Evolutionary conservation across 2,113 vertebrate genomes (phyloP).

Genomic region (Salvelinus alpinus): DNA sequence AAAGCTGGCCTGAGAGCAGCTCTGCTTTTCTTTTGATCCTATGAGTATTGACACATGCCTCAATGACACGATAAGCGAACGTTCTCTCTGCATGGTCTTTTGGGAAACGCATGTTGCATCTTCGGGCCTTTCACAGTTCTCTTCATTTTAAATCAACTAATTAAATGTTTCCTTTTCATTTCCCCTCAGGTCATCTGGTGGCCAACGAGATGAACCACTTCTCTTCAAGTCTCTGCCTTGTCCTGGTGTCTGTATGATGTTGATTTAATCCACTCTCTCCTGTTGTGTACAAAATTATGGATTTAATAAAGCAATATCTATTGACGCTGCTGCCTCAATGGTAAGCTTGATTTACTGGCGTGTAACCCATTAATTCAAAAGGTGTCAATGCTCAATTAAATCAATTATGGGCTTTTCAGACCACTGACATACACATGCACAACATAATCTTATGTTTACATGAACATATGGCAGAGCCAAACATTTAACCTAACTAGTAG

Average conservation of each 20-base stretch:
- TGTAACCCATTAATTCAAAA: background rate
- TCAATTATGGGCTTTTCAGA: too few relatives aligned
- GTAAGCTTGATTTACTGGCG: background rate
- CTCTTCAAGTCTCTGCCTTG: slow-evolving; percentile 47
- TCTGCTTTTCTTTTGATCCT: too few relatives aligned
- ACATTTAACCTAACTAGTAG: too few relatives aligned
- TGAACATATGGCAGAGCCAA: too few relatives aligned
- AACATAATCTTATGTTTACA: too few relatives aligned
- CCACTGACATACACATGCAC: too few relatives aligned
- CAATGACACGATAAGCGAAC: too few relatives aligned
- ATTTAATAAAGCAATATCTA: slow-evolving; percentile 68
- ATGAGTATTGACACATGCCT: too few relatives aligned
- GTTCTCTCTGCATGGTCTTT: too few relatives aligned
- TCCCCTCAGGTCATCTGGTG: slow-evolving; percentile 51
- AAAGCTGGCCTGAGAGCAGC: too few relatives aligned
- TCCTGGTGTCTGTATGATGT: slow-evolving; percentile 62
- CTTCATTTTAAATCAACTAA: background rate
- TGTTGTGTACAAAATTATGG: slow-evolving; percentile 67
- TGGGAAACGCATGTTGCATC: background rate
- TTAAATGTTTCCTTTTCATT: slow-evolving; percentile 16
- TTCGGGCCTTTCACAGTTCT: background rate
- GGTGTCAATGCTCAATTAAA: background rate
- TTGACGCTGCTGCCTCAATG: background rate
- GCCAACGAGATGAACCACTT: slow-evolving; percentile 41
- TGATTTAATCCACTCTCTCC: slow-evolving; percentile 58